phyloP scores from a whole-genome alignment of 2,888 invertebrate genomes.

The Campoplex nolae region DNA sequence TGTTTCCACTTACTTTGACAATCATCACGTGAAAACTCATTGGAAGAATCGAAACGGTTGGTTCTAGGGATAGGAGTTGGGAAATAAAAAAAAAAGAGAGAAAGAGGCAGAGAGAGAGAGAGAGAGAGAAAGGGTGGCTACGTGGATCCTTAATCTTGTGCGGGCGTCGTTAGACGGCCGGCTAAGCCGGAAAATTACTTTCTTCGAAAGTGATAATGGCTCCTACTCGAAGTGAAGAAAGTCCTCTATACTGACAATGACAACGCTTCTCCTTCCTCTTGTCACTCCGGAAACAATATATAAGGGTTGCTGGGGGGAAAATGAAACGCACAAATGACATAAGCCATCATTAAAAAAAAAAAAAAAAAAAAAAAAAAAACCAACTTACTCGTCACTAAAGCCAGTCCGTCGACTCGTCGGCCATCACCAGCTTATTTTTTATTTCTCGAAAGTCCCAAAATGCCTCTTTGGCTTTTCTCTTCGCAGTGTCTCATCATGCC shows the following conservation, averaged over 20 bases:
- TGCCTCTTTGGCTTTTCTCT: neutral
- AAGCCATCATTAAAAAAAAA: conserved; percentile 14
- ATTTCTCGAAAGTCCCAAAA: neutral
- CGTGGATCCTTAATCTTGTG: conserved; percentile 66
- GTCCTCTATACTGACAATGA: conserved; percentile 58
- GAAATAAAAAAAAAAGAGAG: neutral
- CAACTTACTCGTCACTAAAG: too few species aligned
- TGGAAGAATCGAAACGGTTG: conserved; percentile 60
- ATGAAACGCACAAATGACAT: neutral
- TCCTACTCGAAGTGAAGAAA: conserved; percentile 60
- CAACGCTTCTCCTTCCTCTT: conserved; percentile 68
- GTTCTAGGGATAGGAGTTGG: neutral
- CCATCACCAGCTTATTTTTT: neutral
- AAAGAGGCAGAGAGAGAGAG: neutral
- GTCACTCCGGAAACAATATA: conserved; percentile 41
- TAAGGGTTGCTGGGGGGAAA: neutral
- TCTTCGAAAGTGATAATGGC: conserved; percentile 72
- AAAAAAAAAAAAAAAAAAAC: too few species aligned
- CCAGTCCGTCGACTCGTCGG: too few species aligned
- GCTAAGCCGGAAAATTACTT: conserved; percentile 75
- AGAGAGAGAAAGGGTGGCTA: neutral
- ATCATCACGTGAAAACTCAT: conserved; percentile 54
- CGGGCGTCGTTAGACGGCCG: conserved; percentile 65
- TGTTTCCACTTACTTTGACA: neutral
- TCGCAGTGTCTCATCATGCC: neutral